phyloP scores from a whole-genome alignment of 2,797 vertebrate species.

The Menidia menidia region DNA sequence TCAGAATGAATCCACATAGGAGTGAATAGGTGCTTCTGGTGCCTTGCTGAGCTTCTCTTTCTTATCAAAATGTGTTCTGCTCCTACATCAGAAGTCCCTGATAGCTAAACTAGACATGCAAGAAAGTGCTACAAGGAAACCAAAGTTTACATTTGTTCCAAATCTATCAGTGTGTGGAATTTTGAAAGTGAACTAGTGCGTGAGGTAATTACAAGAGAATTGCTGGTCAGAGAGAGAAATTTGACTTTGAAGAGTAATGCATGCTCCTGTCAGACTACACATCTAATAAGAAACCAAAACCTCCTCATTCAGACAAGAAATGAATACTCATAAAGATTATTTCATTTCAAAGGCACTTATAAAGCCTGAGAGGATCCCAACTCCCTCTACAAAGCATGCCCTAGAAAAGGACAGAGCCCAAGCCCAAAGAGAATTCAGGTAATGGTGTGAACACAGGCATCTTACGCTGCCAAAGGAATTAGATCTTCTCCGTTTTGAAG shows the following conservation, averaged over 20 bases:
- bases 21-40: conserved; percentile 7
- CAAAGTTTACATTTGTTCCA: conserved; percentile 23
- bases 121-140: conserved; percentile 24
- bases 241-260: conserved; percentile 20
- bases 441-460: conserved; percentile 44
- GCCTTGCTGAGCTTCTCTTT: neutral
- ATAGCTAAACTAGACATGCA: conserved; percentile 25
- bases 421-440: conserved; percentile 43
- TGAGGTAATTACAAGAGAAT: conserved; percentile 24
- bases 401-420: conserved; percentile 58
- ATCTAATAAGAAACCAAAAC: conserved; percentile 13
- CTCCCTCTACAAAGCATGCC: conserved; percentile 41
- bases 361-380: conserved; percentile 46
- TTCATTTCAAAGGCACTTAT: conserved; percentile 42
- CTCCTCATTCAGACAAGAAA: conserved; percentile 37
- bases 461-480: conserved; percentile 82
- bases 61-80: conserved; percentile 7
- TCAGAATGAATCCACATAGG: neutral
- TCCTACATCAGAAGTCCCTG: neutral
- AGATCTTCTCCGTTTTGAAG: conserved; percentile 71
- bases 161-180: conserved; percentile 17
- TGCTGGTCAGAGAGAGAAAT: conserved; percentile 25
- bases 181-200: conserved; percentile 13
- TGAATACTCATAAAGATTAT: conserved; percentile 60
- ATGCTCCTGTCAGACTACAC: conserved; percentile 10